These are phyloP conservation scores for Myxocyprinus asiaticus DNA, from an alignment of 2,113 vertebrate genomes.

Conservation along the genomic window DNA sequence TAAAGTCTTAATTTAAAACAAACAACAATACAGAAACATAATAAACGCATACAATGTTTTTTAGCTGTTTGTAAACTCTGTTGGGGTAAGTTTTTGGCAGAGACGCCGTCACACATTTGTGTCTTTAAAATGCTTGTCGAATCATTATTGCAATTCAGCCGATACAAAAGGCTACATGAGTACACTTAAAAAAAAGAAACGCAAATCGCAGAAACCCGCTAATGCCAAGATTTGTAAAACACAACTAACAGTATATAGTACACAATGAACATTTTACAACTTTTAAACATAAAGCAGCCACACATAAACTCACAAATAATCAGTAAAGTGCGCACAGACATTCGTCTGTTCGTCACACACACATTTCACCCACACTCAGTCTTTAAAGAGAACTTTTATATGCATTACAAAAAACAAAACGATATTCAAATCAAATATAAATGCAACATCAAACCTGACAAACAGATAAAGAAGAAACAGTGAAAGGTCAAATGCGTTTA, in stretches of 20 bases:
- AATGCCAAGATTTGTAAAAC: constrained; percentile 82
- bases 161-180: constrained; percentile 78
- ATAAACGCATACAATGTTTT: constrained; percentile 61
- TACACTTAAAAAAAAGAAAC: constrained; percentile 78
- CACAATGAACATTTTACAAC: constrained; percentile 72
- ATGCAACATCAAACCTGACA: background rate
- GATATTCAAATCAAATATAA: background rate
- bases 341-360: background rate
- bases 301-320: constrained; percentile 64
- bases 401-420: constrained; percentile 57
- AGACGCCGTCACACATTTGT: constrained; percentile 77
- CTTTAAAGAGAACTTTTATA: constrained; percentile 53
- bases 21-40: constrained; percentile 71
- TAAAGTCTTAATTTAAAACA: constrained; percentile 81
- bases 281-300: constrained; percentile 70
- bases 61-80: constrained; percentile 77
- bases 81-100: constrained; percentile 78
- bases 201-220: constrained; percentile 71
- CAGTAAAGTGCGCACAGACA: constrained; percentile 72
- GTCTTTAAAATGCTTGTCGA: constrained; percentile 70
- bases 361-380: constrained; percentile 35
- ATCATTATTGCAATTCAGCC: constrained; percentile 79
- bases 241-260: constrained; percentile 78
- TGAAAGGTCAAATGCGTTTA: constrained; percentile 56
- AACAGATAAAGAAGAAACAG: constrained; percentile 25